phyloP scores from a whole-genome alignment of 2,888 invertebrate genomes.

The Osedax frankpressi region DNA sequence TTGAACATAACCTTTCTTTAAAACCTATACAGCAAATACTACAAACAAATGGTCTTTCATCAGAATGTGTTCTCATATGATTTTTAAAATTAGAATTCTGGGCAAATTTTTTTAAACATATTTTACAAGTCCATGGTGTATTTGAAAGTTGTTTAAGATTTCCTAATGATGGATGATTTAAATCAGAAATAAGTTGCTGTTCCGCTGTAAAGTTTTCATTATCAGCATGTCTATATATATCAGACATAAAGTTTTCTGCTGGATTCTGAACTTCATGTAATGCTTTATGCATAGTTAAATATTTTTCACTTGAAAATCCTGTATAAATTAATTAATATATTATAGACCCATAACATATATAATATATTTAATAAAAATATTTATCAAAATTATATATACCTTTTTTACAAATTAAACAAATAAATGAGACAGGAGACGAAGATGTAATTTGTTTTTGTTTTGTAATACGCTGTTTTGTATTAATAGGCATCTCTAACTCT shows the following conservation, averaged over 20 bases:
- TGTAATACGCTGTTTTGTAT: no score
- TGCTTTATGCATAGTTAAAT: conserved; percentile 28
- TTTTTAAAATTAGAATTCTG: conserved; percentile 31
- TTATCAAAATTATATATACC: no score
- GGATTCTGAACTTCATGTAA: conserved; percentile 23
- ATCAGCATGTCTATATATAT: neutral
- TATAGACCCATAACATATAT: no score
- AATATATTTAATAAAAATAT: no score
- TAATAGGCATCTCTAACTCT: no score
- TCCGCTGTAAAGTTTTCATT: neutral
- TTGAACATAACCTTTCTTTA: conserved; percentile 27
- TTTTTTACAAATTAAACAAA: no score
- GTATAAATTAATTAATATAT: no score
- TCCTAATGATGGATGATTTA: neutral
- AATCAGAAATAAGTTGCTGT: neutral
- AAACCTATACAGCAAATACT: conserved; percentile 29
- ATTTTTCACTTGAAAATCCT: conserved; percentile 27
- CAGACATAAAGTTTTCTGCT: conserved; percentile 14
- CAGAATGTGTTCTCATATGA: conserved; percentile 30
- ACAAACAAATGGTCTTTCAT: conserved; percentile 29
- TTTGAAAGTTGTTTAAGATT: neutral
- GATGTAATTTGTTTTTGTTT: no score
- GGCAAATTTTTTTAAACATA: conserved; percentile 28
- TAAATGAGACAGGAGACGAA: no score
- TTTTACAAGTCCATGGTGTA: conserved; percentile 28